Evolutionary conservation across 2,113 vertebrate genomes (phyloP).

Genomic region (Apteryx owenii): DNA sequence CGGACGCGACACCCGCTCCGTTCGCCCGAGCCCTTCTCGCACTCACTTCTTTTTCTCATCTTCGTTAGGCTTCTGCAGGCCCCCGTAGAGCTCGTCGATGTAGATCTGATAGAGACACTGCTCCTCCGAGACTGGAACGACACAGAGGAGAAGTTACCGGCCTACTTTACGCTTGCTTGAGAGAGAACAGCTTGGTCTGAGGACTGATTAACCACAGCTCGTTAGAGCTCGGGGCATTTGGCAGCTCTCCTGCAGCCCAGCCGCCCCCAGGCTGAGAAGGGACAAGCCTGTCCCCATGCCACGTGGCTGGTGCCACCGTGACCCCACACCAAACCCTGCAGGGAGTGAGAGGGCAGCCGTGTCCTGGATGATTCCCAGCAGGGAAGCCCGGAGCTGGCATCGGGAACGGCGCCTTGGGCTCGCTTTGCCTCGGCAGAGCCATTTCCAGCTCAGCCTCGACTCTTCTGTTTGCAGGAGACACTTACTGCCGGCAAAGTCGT

Average conservation of each 20-base stretch:
- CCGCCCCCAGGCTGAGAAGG: background rate
- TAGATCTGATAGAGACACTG: slow-evolving; percentile 98
- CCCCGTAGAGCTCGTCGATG: slow-evolving; percentile 93
- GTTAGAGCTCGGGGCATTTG: background rate
- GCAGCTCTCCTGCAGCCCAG: background rate
- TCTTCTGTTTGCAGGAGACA: background rate
- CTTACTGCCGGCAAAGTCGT: slow-evolving; percentile 97
- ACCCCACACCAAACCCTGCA: background rate
- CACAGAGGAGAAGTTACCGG: background rate
- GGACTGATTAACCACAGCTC: background rate
- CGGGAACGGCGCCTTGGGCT: too few relatives aligned
- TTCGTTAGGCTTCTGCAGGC: slow-evolving; percentile 91
- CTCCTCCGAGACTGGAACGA: slow-evolving; percentile 90
- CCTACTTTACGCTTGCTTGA: background rate
- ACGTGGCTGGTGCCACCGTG: accelerated
- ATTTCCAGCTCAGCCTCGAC: too few relatives aligned
- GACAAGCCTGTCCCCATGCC: background rate
- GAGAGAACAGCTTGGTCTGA: background rate
- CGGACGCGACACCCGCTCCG: accelerated
- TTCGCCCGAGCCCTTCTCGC: accelerated
- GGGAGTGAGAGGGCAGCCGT: background rate
- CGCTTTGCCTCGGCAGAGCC: background rate
- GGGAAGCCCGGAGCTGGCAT: background rate
- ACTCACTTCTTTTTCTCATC: slow-evolving; percentile 96
- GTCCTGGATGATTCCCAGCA: background rate